These are phyloP conservation scores for Phaethon lepturus DNA, from an alignment of 2,113 vertebrate species.

Conservation along the genomic window DNA sequence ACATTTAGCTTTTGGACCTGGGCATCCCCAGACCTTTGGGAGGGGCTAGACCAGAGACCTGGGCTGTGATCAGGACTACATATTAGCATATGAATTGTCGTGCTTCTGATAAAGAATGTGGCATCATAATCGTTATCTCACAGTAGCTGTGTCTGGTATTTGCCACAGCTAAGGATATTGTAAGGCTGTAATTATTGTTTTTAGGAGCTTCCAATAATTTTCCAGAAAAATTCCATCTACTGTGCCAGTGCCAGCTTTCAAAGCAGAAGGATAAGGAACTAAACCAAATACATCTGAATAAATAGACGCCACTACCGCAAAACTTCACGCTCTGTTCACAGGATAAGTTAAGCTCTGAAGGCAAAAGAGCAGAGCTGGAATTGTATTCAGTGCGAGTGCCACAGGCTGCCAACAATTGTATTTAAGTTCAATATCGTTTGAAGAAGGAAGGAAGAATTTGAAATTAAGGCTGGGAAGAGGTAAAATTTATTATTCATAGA, in stretches of 20 bases:
- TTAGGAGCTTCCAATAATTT: not conserved
- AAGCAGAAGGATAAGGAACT: not conserved
- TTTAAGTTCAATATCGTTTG: not conserved
- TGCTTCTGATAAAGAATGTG: not conserved
- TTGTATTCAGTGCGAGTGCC: not conserved
- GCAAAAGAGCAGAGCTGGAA: not conserved
- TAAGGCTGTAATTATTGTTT: conserved; percentile 11
- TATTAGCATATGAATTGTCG: not conserved
- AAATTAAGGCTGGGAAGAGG: not conserved
- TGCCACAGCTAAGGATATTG: not conserved
- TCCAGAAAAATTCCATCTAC: not conserved
- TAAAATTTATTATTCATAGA: not conserved
- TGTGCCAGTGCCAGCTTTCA: not conserved
- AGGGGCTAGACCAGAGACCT: not conserved
- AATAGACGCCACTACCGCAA: not conserved
- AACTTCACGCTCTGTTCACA: not conserved
- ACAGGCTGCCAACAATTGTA: not conserved
- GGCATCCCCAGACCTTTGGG: not conserved
- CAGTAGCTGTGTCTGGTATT: not conserved
- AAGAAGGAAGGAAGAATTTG: not conserved
- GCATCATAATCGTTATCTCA: not conserved
- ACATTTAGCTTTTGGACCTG: not conserved
- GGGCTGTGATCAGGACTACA: not conserved
- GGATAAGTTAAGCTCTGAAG: not conserved
- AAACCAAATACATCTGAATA: not conserved